Base-by-base conservation (phyloP, 2,797 vertebrate species). In the Podargus strigoides region DNA sequence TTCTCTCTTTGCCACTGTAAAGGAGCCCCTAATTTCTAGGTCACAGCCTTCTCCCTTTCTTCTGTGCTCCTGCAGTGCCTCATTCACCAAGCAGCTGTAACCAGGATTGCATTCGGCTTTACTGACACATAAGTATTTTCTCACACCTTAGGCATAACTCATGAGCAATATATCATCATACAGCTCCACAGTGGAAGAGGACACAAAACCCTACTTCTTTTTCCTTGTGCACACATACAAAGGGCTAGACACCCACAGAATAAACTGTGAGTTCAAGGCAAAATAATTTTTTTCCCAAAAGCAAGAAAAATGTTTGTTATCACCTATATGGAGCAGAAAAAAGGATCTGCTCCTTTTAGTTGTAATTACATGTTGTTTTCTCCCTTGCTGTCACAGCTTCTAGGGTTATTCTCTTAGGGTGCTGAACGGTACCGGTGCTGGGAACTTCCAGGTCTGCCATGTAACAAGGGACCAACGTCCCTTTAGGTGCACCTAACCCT, bases 361-460 rank as follows among this genome's bases (percentile, higher is more conserved):
- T 82, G 39, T 49, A 56, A n/a, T 63, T 60, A 53, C n/a, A n/a
- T n/a, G n/a, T n/a, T n/a, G n/a, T 77, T 88, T 85, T 90, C 28
- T 42, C 19, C 19, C 15, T 89, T 62, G 23, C 37, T 78, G 34
- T 88, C 53, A 36, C 30, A 49, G 21, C 23, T 75, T 70, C 69
- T 22, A 73, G 42, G 14, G 18, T 77, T 52, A 49, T 32, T 67
- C 24, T 74, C 9, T 39, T 9, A 67, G 44, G 10, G 18, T 39
- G 24, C n/a, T 69, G 28, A 69, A 32, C 0, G 2, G 11, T 46
- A 47, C 14, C 3, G 1, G 2, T 39, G 36, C 44, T n/a, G 26
- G 23, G 15, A 92, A 17, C 47, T 52, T 58, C 19, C 47, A 68
- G 5, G 14, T 76, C 42, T 59, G 24, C n/a, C 13, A 6, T 3